Base-by-base conservation (phyloP, 2,888 invertebrate species). In the Tinea semifulvella region DNA sequence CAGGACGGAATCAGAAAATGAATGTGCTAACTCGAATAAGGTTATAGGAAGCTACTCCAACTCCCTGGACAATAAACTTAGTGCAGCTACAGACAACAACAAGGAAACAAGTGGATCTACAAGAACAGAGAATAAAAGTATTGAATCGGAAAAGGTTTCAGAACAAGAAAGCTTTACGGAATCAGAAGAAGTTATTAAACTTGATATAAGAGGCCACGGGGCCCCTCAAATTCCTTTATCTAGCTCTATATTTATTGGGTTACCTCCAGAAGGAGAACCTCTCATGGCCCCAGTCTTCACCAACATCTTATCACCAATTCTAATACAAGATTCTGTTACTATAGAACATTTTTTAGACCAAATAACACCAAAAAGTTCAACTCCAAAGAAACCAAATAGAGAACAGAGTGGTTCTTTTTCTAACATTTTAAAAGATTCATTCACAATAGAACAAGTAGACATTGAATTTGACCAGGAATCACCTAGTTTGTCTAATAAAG, bases 121-220 rank as follows among this genome's bases (percentile, higher is more conserved):
- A 7, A 22, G n/a, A 31, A 14, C 31, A 2, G 31, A 31, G 8
- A 22, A 22, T 22, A 22, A 7, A 22, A 22, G 8, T 22, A 8
- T 22, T 5, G 22, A 22, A 22, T 22, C 22, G 8, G 22, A 22
- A 22, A 31, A 31, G 31, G 56, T 53, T 22, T 14, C 49, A 35
- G 59, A 59, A 5, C 53, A 53, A 43, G 55, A 54, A 19, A 59
- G 56, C 48, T 20, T 28, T 14, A 43, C 38, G 3, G 19, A 19
- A 1, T 82, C 82, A 22, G 81, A 82, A 49, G 81, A 82, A 52
- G 73, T 82, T 5, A 81, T 82, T 43, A 80, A 79, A 48, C 50
- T 82, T 46, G 82, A 82, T 54, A 81, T 82, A 26, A 60, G 82
- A 58, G 82, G 82, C 1, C 65, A 70, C 50, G 74, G 65, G 22